Evolutionary conservation across 2,113 vertebrate genomes (phyloP).

Genomic region (Sebastes schlegelii): DNA sequence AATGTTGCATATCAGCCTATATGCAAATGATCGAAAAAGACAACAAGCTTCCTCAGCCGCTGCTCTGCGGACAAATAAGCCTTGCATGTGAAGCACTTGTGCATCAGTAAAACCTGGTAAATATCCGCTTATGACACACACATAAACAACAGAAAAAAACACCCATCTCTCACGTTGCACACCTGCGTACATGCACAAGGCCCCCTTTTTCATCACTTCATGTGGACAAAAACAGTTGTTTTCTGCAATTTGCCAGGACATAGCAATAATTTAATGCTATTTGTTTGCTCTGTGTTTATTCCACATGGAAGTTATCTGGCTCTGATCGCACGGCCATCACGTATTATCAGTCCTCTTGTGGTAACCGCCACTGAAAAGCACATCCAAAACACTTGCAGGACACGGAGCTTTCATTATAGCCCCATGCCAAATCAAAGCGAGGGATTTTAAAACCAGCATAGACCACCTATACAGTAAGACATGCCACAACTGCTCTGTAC

Average conservation of each 20-base stretch:
- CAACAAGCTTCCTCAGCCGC: constrained; percentile 17
- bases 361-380: constrained; percentile 11
- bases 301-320: constrained; percentile 14
- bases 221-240: not conserved
- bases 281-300: not conserved
- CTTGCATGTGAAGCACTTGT: constrained; percentile 31
- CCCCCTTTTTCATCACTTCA: not conserved
- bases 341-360: not conserved
- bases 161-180: not conserved
- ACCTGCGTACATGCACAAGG: not conserved
- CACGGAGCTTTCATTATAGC: constrained; percentile 11
- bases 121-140: not conserved
- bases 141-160: not conserved
- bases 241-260: not conserved
- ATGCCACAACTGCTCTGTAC: not conserved
- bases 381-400: constrained; percentile 29
- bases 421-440: constrained; percentile 38
- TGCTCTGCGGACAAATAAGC: constrained; percentile 36
- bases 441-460: constrained; percentile 1
- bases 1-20: not conserved
- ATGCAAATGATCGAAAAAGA: constrained; percentile 23
- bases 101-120: constrained; percentile 14
- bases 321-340: not conserved
- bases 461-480: not conserved
- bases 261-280: not conserved